Evolutionary conservation across 1,140 invertebrate species (phyloP).

Genomic region (Archegozetes longisetosus): DNA sequence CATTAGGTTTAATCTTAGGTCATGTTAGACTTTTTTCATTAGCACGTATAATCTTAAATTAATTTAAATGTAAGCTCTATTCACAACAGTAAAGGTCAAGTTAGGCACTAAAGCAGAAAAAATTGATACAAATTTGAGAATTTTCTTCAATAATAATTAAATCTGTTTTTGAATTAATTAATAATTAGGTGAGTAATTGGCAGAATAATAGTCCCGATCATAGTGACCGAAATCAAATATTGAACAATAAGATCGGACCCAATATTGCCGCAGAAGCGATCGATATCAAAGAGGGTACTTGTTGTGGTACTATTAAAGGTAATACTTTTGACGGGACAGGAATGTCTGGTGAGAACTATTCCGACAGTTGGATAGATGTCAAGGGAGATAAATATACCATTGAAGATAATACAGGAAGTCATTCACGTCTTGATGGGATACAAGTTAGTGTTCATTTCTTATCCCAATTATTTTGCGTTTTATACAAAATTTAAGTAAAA

Average conservation of each 20-base stretch:
- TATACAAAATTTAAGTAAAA: not conserved
- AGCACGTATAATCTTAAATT: too few relatives aligned
- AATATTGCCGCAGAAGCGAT: not conserved
- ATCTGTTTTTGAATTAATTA: too few relatives aligned
- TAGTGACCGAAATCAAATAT: conserved; percentile 1
- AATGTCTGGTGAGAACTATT: not conserved
- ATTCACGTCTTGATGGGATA: not conserved
- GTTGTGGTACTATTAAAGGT: not conserved
- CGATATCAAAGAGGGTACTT: conserved; percentile 6
- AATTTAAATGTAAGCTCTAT: too few relatives aligned
- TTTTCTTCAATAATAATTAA: too few relatives aligned
- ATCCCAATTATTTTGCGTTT: not conserved
- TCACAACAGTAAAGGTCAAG: too few relatives aligned
- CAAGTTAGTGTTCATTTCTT: not conserved
- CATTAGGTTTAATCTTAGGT: too few relatives aligned
- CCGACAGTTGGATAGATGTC: conserved; percentile 1
- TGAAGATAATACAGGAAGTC: conserved; percentile 1
- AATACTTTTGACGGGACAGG: conserved; percentile 6
- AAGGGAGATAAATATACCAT: not conserved
- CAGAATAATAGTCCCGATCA: not conserved
- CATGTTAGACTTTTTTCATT: too few relatives aligned
- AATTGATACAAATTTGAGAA: too few relatives aligned
- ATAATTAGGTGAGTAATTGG: not conserved
- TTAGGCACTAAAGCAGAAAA: too few relatives aligned
- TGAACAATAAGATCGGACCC: conserved; percentile 5